Evolutionary conservation across 2,888 invertebrate genomes (phyloP), one percentile per base, ranked within the genome.

Genomic region (Melinaea marsaeus): DNA sequence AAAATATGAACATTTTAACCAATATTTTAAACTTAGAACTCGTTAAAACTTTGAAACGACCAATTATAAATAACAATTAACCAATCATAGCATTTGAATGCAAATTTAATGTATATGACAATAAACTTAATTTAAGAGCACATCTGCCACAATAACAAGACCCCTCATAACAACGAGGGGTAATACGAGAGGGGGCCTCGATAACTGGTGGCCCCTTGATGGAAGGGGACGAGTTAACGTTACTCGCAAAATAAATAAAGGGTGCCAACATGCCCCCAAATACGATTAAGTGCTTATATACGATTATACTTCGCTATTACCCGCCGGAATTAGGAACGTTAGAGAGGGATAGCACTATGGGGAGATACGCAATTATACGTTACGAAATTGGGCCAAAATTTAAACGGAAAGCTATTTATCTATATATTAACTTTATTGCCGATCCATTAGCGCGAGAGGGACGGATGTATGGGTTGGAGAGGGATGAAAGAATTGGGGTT

Each of bases 241-340:
- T 76, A 79, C 80, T 81, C 80, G 80, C 74, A 84, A 83, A 88
- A 88, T 89, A 89, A 90, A 89, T 88, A 89, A 76, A 76, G 83
- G 84, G 83, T 74, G 76, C 77, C 77, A 80, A 80, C 81, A 76
- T 75, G 76, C 81, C 86, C 84, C 83, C 74, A 87, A 89, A 90
- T 85, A 79, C 89, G 89, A 90, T 90, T 90, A 90, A 90, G 88
- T 82, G 83, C 90, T 90, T 90, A 90, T 90, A 81, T 90, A 83
- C 85, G 84, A 87, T 89, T 87, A 85, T 85, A 79, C 84, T 72
- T 78, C 84, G 87, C 84, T 73, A 84, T 86, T 82, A 84, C 63
- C 68, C 60, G 79, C 67, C 45, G 37, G 66, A 62, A 54, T 46
- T 35, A 45, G 4, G 45, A 54, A 45, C 54, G 79, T 13, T 66